These are phyloP conservation scores for Leptoteleia sp. DNA, from an alignment of 1,140 invertebrate genomes.

Conservation along the genomic window DNA sequence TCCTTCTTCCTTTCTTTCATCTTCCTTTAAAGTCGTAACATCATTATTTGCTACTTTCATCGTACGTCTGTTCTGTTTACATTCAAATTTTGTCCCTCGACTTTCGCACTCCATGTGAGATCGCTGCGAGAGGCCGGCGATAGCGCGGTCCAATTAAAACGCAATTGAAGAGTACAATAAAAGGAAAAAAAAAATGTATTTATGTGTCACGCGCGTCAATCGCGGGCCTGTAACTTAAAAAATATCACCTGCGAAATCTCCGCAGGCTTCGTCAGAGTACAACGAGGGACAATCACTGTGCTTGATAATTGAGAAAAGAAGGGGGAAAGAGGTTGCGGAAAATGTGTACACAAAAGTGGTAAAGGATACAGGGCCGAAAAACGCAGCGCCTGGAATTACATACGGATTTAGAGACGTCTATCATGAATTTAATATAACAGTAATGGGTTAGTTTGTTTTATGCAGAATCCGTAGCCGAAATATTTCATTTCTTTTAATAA, in stretches of 20 bases:
- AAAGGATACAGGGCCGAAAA: not conserved
- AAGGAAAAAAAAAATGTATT: slow-evolving; percentile 5
- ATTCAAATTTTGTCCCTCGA: too few relatives aligned
- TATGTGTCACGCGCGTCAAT: slow-evolving; percentile 7
- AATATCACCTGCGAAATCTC: slow-evolving; percentile 76
- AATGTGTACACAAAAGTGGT: not conserved
- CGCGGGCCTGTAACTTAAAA: slow-evolving; percentile 70
- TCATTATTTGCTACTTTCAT: too few relatives aligned
- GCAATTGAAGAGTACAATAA: too few relatives aligned
- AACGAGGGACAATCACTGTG: slow-evolving; percentile 69
- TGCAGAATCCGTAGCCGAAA: not conserved
- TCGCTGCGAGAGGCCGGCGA: too few relatives aligned
- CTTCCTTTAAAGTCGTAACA: too few relatives aligned
- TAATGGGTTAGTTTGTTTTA: not conserved
- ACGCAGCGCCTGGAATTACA: not conserved
- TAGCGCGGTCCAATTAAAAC: too few relatives aligned
- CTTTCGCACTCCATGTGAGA: too few relatives aligned
- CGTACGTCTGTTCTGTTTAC: too few relatives aligned
- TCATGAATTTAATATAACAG: not conserved
- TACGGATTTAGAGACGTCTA: slow-evolving; percentile 7
- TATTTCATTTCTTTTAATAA: too few relatives aligned
- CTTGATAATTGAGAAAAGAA: slow-evolving; percentile 45
- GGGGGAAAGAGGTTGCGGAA: slow-evolving; percentile 28
- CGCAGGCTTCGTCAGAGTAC: slow-evolving; percentile 72
- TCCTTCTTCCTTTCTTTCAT: slow-evolving; percentile 32